Evolutionary conservation across 2,797 vertebrate genomes (phyloP), one percentile per base, ranked within the genome.

Genomic region (Schizopygopsis pylzovi): DNA sequence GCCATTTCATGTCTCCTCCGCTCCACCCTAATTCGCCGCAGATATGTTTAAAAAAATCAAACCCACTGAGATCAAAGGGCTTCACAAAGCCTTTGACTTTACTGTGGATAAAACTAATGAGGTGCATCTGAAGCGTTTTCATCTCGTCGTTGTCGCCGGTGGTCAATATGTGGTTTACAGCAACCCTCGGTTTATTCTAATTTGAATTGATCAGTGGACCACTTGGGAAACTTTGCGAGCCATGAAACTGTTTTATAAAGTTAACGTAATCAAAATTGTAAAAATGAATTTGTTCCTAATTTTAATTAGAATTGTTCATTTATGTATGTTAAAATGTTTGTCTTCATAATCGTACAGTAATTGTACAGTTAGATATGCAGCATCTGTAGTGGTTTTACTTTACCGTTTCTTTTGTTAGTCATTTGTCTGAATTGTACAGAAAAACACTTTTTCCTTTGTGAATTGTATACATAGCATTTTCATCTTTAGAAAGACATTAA

Each of bases 81-180:
- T 86, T 33, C 49, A 86, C 61, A 82, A 87, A 85, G 68, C 85
- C 79, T 84, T 79, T 37, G 82, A 83, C 61, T 81, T 89, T 75
- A 85, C 83, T 86, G 81, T 78, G 65, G 79, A 82, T 86, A 87
- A 85, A 88, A 82, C 81, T 89, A 90, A 90, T 88, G 89, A 89
- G 87, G 78, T 84, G 75, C 76, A 84, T 87, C 80, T 89, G 73
- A 37, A 78, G 65, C 86, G 67, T 83, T 61, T 83, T 81, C 82
- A 82, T 85, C 81, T 73, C 68, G 71, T 43, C n/a, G 75, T 75
- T 61, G 76, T 68, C 70, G 67, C 43, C 39, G 4, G 20, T 78
- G 87, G 87, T 85, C 65, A 87, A 76, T 67, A 80, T 70, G 33
- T 20, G 6, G 45, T 65, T 72, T 45, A 25, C 71, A 18, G 56